Evolutionary conservation across 2,888 invertebrate genomes (phyloP).

Genomic region (Lepidonotus clava): DNA sequence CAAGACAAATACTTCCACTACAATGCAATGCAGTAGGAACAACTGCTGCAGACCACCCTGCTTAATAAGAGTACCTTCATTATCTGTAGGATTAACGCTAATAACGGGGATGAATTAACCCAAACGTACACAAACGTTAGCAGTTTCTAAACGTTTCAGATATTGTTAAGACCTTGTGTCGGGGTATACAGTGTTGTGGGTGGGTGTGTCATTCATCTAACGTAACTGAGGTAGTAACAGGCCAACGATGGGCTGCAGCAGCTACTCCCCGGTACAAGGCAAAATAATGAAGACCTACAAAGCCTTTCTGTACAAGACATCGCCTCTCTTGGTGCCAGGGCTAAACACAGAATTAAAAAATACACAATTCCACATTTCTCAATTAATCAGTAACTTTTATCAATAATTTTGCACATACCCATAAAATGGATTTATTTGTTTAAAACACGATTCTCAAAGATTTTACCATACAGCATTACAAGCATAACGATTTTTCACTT

Average conservation of each 20-base stretch:
- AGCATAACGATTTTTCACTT: neutral
- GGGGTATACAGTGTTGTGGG: neutral
- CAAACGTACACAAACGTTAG: neutral
- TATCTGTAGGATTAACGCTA: neutral
- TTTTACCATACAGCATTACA: neutral
- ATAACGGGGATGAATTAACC: neutral
- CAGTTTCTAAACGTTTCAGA: neutral
- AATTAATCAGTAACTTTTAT: neutral
- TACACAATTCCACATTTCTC: neutral
- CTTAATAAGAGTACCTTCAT: neutral
- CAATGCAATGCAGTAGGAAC: slow-evolving; percentile 17
- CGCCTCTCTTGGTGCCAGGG: slow-evolving; percentile 3
- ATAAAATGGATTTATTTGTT: neutral
- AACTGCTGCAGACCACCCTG: slow-evolving; percentile 11
- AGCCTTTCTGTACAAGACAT: slow-evolving; percentile 36
- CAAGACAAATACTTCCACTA: slow-evolving; percentile 14
- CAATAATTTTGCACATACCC: neutral
- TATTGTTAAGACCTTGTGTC: neutral
- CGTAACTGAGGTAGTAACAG: slow-evolving; percentile 8
- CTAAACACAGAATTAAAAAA: neutral
- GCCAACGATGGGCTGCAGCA: neutral
- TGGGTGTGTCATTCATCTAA: neutral
- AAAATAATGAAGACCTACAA: slow-evolving; percentile 35
- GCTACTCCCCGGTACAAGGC: neutral
- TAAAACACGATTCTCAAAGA: neutral